Conservation (phyloP, 2,888 invertebrate genomes). For the Athalia cordata region DNA sequence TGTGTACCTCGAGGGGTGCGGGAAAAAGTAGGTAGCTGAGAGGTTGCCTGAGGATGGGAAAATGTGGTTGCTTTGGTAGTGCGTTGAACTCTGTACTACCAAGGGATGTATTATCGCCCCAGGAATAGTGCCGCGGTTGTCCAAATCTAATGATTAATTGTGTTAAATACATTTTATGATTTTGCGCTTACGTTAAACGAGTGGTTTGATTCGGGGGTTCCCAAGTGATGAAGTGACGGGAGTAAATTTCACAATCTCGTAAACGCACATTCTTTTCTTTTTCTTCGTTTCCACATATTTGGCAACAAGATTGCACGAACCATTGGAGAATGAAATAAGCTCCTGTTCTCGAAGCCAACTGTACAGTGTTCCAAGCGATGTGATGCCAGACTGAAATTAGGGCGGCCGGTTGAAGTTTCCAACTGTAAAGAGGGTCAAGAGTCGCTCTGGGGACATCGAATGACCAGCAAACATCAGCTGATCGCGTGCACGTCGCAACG, state of each 20-base stretch:
- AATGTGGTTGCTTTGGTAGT: constrained; percentile 73
- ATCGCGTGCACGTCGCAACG: constrained; percentile 38
- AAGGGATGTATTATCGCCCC: constrained; percentile 70
- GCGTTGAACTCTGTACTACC: constrained; percentile 69
- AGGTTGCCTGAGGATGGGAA: constrained; percentile 67
- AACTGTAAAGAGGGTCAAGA: constrained; percentile 33
- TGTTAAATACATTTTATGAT: neutral
- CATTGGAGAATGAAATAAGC: neutral
- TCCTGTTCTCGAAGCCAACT: neutral
- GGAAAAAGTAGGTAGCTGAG: constrained; percentile 52
- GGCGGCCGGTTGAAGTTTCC: constrained; percentile 25
- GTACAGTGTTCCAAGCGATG: neutral
- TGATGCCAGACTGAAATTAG: constrained; percentile 26
- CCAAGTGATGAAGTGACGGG: neutral
- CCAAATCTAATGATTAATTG: neutral
- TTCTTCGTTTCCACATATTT: neutral
- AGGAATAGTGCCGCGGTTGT: constrained; percentile 49
- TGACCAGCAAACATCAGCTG: constrained; percentile 40
- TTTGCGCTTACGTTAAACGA: neutral
- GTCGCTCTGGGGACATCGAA: constrained; percentile 30
- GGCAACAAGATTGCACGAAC: neutral
- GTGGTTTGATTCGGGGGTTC: neutral
- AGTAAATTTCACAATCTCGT: neutral
- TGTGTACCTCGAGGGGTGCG: constrained; percentile 34
- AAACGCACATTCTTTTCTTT: neutral